phyloP scores from a whole-genome alignment of 2,113 vertebrate species.

The Empidonax traillii region DNA sequence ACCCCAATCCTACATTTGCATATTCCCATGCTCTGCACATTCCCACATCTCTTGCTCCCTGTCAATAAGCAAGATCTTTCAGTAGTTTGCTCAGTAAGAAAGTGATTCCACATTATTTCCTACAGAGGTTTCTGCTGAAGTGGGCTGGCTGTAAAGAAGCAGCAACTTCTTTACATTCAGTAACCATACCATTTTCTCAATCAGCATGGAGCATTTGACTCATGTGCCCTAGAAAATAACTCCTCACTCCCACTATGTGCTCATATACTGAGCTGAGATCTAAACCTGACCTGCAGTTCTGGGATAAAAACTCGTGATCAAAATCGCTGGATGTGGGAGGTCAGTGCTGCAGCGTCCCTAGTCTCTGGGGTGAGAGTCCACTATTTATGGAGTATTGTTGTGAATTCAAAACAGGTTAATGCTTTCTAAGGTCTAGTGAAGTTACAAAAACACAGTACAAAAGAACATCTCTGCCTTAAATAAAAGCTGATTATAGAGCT shows the following conservation, averaged over 20 bases:
- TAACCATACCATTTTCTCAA: slow-evolving; percentile 38
- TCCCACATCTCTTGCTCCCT: not conserved
- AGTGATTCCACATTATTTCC: not conserved
- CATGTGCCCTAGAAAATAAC: slow-evolving; percentile 42
- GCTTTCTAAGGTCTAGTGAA: slow-evolving; percentile 40
- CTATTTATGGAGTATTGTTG: slow-evolving; percentile 1
- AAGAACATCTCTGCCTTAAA: slow-evolving; percentile 24
- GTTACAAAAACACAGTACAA: not conserved
- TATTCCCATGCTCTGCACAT: not conserved
- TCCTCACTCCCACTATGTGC: slow-evolving; percentile 4
- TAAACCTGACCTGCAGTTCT: slow-evolving; percentile 24
- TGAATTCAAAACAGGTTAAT: slow-evolving; percentile 9
- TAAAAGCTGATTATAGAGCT: slow-evolving; percentile 31
- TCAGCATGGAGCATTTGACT: slow-evolving; percentile 30
- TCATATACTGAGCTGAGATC: not conserved
- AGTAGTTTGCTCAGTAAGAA: not conserved
- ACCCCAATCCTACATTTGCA: not conserved
- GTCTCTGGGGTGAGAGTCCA: not conserved
- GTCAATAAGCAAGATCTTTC: slow-evolving; percentile 3
- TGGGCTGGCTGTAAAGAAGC: not conserved
- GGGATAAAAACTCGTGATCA: slow-evolving; percentile 30
- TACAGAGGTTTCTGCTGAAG: slow-evolving; percentile 13
- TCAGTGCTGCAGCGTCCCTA: not conserved
- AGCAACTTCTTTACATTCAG: slow-evolving; percentile 25
- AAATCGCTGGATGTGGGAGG: not conserved